Conservation (phyloP, 2,113 vertebrate species). For the Indicator maculatus region DNA sequence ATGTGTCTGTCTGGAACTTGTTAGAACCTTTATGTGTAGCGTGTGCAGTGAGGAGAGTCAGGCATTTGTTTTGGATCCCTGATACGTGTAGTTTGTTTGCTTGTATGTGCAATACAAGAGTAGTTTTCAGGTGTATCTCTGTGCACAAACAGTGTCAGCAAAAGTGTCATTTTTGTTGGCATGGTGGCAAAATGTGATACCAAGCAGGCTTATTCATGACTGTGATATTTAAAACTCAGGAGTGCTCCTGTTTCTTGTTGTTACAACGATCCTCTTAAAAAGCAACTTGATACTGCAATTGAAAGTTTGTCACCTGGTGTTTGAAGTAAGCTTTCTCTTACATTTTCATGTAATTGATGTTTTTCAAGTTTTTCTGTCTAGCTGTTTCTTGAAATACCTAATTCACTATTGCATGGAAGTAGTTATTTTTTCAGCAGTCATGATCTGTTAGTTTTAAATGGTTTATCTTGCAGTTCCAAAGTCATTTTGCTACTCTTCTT, state of each 20-base stretch:
- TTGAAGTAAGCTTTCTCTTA: not conserved
- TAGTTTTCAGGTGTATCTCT: not conserved
- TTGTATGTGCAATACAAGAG: not conserved
- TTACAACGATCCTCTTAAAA: not conserved
- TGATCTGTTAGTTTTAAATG: not conserved
- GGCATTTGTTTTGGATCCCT: not conserved
- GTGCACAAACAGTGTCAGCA: not conserved
- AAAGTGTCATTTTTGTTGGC: not conserved
- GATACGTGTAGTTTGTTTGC: not conserved
- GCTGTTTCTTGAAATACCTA: not conserved
- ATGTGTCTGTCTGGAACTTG: not conserved
- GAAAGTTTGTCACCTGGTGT: not conserved
- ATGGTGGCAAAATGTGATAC: not conserved
- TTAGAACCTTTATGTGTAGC: not conserved
- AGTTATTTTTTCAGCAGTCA: not conserved
- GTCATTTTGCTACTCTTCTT: accelerated
- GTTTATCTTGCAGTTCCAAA: not conserved
- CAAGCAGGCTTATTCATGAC: not conserved
- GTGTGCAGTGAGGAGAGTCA: not conserved
- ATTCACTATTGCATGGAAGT: not conserved
- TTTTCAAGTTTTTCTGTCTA: not conserved
- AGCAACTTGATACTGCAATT: not conserved
- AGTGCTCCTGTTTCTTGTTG: not conserved
- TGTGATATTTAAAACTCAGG: not conserved
- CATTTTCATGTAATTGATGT: not conserved